phyloP scores from a whole-genome alignment of 2,113 vertebrate species.

The Bujurquina vittata region DNA sequence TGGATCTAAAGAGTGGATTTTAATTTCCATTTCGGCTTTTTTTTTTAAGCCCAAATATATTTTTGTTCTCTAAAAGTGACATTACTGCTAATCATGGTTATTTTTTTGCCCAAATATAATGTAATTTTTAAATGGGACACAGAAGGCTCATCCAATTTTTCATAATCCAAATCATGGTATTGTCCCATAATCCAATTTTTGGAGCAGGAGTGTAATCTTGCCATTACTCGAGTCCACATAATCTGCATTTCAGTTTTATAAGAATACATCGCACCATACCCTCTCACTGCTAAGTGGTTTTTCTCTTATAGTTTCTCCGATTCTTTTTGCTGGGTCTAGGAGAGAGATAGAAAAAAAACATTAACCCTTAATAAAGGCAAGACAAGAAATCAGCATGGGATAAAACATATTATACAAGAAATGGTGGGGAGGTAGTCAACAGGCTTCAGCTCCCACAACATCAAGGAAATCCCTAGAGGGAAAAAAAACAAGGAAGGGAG shows the following conservation, averaged over 20 bases:
- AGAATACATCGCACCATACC: slow-evolving; percentile 9
- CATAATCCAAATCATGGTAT: slow-evolving; percentile 49
- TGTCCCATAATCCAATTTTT: slow-evolving; percentile 56
- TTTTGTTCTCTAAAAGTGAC: background rate
- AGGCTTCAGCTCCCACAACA: slow-evolving; percentile 61
- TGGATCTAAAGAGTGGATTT: background rate
- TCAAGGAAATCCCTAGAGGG: slow-evolving; percentile 65
- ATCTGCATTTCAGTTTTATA: slow-evolving; percentile 42
- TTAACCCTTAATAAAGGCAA: slow-evolving; percentile 66
- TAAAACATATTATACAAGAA: slow-evolving; percentile 54
- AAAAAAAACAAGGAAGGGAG: slow-evolving; percentile 38
- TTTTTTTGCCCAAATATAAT: background rate
- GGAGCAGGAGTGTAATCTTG: slow-evolving; percentile 35
- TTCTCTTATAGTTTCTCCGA: slow-evolving; percentile 8
- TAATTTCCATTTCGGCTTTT: background rate
- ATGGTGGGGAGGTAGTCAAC: slow-evolving; percentile 57
- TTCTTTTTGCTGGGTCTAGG: background rate
- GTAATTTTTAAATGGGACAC: slow-evolving; percentile 3
- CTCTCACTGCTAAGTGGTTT: background rate
- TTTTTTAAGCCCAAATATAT: background rate
- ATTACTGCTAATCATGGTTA: background rate
- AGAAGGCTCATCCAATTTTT: slow-evolving; percentile 48
- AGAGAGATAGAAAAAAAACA: slow-evolving; percentile 14
- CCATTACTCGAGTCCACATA: slow-evolving; percentile 36
- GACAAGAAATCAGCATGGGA: slow-evolving; percentile 54